Percentiles rank a stretch among this genome's conserved stretches.
Evolutionary conservation across 2,113 vertebrate genomes (phyloP).

Genomic region (Clarias batrachus): DNA sequence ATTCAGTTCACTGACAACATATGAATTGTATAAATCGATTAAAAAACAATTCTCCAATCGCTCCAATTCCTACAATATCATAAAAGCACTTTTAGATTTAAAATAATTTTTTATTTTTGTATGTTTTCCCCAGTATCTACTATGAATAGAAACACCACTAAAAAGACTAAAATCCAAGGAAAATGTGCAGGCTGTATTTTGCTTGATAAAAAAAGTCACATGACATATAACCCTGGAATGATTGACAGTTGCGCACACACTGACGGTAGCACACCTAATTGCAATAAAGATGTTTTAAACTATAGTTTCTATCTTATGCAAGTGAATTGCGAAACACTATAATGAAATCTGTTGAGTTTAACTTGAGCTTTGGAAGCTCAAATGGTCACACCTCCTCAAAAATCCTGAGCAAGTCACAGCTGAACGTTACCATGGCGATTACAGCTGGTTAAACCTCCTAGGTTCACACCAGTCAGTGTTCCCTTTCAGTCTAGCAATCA

Average conservation of each 20-base stretch:
- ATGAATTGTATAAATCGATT: too few species aligned
- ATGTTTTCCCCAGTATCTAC: not conserved
- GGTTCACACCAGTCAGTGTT: slow-evolving; percentile 27
- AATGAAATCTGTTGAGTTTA: not conserved
- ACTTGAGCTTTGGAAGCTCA: not conserved
- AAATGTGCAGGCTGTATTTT: not conserved
- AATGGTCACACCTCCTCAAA: not conserved
- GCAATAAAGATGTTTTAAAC: too few species aligned
- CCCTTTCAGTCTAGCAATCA: slow-evolving; percentile 26
- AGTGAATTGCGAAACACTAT: not conserved
- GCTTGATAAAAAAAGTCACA: not conserved
- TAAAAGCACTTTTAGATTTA: not conserved
- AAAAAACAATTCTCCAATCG: too few species aligned
- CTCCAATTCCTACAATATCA: not conserved
- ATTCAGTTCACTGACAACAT: too few species aligned
- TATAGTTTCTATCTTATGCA: not conserved
- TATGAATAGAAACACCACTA: not conserved
- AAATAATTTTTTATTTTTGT: not conserved
- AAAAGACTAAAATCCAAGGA: not conserved
- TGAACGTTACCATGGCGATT: slow-evolving; percentile 29
- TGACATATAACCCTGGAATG: not conserved
- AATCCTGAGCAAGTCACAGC: not conserved
- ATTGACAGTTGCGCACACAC: not conserved
- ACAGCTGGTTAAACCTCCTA: slow-evolving; percentile 1
- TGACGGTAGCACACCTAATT: too few species aligned